These are phyloP conservation scores for Pungitius pungitius DNA, from an alignment of 2,113 vertebrate species.

Conservation along the genomic window DNA sequence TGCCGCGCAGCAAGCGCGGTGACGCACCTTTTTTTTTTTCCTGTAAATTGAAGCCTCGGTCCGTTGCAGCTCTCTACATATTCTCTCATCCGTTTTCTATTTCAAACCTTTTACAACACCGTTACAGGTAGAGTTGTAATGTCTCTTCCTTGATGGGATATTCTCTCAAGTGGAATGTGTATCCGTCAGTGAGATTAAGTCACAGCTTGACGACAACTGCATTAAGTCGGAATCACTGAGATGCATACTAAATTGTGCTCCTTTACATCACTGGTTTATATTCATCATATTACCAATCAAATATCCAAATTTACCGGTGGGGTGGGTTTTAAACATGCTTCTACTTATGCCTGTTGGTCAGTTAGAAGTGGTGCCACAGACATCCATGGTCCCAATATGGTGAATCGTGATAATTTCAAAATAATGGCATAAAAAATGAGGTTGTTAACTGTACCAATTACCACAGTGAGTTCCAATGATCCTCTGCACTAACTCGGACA, in stretches of 20 bases:
- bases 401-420: not conserved
- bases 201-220: constrained; percentile 45
- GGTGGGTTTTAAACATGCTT: not conserved
- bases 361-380: not conserved
- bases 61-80: constrained; percentile 12
- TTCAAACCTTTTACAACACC: constrained; percentile 30
- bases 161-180: constrained; percentile 24
- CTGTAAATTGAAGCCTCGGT: constrained; percentile 30
- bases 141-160: constrained; percentile 34
- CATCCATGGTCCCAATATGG: not conserved
- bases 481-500: not conserved
- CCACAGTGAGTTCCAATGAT: constrained; percentile 1
- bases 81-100: constrained; percentile 26
- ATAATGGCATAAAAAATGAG: not conserved
- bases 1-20: constrained; percentile 36
- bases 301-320: no score
- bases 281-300: constrained; percentile 17
- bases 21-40: constrained; percentile 31
- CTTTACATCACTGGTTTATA: constrained; percentile 54
- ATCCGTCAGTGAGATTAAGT: constrained; percentile 53
- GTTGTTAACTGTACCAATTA: not conserved
- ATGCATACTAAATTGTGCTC: constrained; percentile 62
- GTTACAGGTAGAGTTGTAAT: constrained; percentile 53
- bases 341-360: not conserved
- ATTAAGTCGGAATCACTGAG: constrained; percentile 60